Evolutionary conservation across 2,113 vertebrate genomes (phyloP).

Genomic region (Salvelinus fontinalis): DNA sequence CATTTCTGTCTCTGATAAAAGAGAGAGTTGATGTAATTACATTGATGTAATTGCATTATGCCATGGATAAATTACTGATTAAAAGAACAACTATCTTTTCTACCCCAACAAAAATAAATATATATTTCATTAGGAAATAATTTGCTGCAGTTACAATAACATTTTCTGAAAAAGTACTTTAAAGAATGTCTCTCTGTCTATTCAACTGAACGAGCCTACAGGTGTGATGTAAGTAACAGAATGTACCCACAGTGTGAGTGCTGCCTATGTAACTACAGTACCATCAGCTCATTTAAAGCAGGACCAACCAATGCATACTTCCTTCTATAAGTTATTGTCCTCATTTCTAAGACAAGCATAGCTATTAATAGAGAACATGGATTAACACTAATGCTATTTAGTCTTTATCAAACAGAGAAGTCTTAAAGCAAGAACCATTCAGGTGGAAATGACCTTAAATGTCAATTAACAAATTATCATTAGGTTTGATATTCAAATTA

Average conservation of each 20-base stretch:
- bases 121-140: conserved; percentile 50
- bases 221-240: background rate
- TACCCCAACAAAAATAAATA: background rate
- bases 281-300: background rate
- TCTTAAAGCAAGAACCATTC: conserved; percentile 71
- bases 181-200: no score
- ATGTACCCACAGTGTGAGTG: no score
- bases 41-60: conserved; percentile 52
- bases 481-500: conserved; percentile 74
- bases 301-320: background rate
- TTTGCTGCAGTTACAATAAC: conserved; percentile 34
- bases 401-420: conserved; percentile 69
- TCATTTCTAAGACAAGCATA: background rate
- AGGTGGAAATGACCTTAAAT: conserved; percentile 78
- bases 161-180: conserved; percentile 5
- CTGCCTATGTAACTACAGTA: no score
- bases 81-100: conserved; percentile 55
- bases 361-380: background rate
- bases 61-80: conserved; percentile 62
- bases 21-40: conserved; percentile 57
- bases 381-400: conserved; percentile 44
- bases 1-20: conserved; percentile 33
- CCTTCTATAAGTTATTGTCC: conserved; percentile 32
- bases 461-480: conserved; percentile 75
- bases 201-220: background rate